Conservation (phyloP, 2,797 vertebrate species). For the Acridotheres tristis region DNA sequence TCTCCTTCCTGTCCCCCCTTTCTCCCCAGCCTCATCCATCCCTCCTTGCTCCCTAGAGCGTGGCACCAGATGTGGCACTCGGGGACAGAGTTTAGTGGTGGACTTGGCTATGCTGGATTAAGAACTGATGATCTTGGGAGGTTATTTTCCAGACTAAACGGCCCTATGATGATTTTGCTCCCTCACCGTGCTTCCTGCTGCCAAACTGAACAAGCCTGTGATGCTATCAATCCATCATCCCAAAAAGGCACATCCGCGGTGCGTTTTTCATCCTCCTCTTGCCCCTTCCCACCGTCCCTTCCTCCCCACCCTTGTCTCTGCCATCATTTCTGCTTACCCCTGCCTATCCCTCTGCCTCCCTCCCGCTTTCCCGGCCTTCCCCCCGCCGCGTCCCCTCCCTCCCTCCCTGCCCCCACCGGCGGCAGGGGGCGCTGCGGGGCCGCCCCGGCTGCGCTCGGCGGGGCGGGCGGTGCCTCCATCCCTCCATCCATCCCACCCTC, state of each 20-base stretch:
- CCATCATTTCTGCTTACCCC: neutral
- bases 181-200: accelerated
- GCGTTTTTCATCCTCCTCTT: neutral
- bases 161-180: neutral
- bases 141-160: neutral
- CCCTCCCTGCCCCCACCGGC: neutral
- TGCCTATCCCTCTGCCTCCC: neutral
- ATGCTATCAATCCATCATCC: no score
- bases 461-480: neutral
- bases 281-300: neutral
- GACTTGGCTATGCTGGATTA: neutral
- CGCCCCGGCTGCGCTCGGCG: neutral
- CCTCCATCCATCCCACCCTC: no score
- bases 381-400: neutral
- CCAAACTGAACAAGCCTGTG: no score
- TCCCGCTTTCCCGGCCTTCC: neutral
- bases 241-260: accelerated
- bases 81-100: neutral
- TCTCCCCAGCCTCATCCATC: accelerated
- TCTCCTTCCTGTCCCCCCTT: neutral
- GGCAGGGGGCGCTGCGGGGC: slow-evolving; percentile 40
- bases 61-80: neutral
- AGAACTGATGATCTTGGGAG: neutral
- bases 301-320: no score
- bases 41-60: neutral